Evolutionary conservation across 2,797 vertebrate genomes (phyloP).

Genomic region (Melanotaenia pygmaea): DNA sequence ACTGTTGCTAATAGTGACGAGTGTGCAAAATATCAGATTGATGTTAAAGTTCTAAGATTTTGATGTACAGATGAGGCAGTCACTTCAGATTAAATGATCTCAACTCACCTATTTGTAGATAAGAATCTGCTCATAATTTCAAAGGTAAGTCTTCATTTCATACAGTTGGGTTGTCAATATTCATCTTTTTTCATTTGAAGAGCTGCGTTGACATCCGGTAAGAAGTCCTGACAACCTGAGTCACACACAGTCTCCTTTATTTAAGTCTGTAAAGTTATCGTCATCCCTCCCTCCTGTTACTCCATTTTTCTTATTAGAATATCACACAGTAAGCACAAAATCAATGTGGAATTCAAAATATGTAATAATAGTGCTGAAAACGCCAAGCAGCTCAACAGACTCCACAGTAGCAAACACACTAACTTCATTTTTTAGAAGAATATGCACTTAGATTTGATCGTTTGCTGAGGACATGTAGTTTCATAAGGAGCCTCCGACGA

Average conservation of each 20-base stretch:
- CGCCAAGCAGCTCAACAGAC: no score
- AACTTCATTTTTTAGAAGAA: background rate
- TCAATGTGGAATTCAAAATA: constrained; percentile 27
- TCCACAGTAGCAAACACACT: constrained; percentile 8
- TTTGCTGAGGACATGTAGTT: background rate
- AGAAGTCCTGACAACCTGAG: no score
- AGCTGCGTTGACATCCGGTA: no score
- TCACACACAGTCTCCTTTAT: no score
- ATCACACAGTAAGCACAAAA: constrained; percentile 15
- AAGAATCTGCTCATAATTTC: background rate
- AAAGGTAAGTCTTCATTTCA: background rate
- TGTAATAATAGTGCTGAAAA: constrained; percentile 33
- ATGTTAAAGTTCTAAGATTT: background rate
- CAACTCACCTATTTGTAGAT: no score
- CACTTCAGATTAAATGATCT: no score
- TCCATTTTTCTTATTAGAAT: background rate
- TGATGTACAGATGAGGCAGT: background rate
- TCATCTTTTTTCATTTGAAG: no score
- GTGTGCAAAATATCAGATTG: background rate
- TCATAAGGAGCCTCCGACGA: background rate
- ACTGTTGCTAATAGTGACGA: background rate
- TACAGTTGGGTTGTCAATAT: no score
- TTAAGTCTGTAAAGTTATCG: background rate
- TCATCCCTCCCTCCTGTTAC: background rate
- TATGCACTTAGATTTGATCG: background rate